phyloP scores from a whole-genome alignment of 2,888 invertebrate species.

The Abrostola triplasia region DNA sequence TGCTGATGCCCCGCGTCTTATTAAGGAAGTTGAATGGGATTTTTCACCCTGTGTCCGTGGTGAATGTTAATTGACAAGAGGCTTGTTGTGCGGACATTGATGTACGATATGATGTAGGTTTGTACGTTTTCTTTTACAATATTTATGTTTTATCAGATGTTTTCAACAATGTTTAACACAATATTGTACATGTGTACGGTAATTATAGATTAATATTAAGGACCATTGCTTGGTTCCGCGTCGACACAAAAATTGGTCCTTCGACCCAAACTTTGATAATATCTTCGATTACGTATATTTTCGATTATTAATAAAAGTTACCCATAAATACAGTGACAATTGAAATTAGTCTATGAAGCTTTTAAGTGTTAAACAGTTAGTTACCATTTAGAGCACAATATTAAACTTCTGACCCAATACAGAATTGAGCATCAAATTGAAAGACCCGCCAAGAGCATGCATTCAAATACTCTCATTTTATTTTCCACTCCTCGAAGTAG shows the following conservation, averaged over 20 bases:
- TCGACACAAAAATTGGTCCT: not conserved
- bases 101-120: not conserved
- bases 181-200: too few species aligned
- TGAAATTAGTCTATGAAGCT: too few species aligned
- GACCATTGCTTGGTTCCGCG: not conserved
- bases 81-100: slow-evolving; percentile 9
- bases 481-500: slow-evolving; percentile 37
- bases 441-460: not conserved
- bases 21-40: slow-evolving; percentile 66
- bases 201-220: too few species aligned
- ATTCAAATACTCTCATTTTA: slow-evolving; percentile 12
- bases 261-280: not conserved
- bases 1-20: slow-evolving; percentile 67
- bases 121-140: not conserved
- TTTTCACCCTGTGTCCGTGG: slow-evolving; percentile 47
- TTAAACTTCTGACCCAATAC: too few species aligned
- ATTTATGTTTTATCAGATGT: not conserved
- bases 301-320: too few species aligned
- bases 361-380: too few species aligned
- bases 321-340: too few species aligned
- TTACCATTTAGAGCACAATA: too few species aligned
- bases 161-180: too few species aligned
- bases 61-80: slow-evolving; percentile 50
- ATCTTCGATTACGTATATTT: too few species aligned
- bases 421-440: not conserved